These are phyloP conservation scores for Yponomeuta plumbellus DNA, from an alignment of 2,888 invertebrate species.

Conservation along the genomic window DNA sequence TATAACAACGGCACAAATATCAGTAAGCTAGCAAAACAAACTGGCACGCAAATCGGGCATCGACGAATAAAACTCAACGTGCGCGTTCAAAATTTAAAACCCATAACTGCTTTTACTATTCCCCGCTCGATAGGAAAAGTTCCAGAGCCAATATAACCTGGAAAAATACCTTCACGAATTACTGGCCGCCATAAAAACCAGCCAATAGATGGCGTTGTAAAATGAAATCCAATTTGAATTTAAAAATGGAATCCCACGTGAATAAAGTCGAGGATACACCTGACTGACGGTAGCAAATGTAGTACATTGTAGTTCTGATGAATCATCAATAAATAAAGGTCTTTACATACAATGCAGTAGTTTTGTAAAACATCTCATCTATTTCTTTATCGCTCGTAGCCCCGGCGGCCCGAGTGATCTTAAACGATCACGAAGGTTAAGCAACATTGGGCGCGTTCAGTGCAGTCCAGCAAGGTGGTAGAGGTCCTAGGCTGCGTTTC, in stretches of 20 bases:
- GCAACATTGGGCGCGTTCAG: too few species aligned
- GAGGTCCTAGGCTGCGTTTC: too few species aligned
- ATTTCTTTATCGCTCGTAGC: too few species aligned
- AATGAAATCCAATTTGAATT: conserved; percentile 20
- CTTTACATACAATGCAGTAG: too few species aligned
- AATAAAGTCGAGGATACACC: background rate
- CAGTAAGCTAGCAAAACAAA: background rate
- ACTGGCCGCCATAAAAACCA: background rate
- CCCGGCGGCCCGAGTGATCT: too few species aligned
- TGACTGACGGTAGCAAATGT: background rate
- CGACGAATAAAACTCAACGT: background rate
- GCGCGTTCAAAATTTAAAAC: background rate
- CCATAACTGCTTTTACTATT: background rate
- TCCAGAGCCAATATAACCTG: background rate
- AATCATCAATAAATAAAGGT: background rate
- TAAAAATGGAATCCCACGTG: conserved; percentile 14
- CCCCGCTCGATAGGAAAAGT: background rate
- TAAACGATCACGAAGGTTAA: too few species aligned
- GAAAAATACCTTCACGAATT: background rate
- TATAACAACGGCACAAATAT: background rate
- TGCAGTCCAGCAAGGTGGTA: too few species aligned
- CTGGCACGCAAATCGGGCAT: background rate
- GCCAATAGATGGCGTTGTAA: conserved; percentile 16
- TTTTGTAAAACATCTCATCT: too few species aligned
- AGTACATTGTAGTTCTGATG: background rate